phyloP scores from a whole-genome alignment of 1,140 invertebrate genomes.

The Zaprionus lachaisei region DNA sequence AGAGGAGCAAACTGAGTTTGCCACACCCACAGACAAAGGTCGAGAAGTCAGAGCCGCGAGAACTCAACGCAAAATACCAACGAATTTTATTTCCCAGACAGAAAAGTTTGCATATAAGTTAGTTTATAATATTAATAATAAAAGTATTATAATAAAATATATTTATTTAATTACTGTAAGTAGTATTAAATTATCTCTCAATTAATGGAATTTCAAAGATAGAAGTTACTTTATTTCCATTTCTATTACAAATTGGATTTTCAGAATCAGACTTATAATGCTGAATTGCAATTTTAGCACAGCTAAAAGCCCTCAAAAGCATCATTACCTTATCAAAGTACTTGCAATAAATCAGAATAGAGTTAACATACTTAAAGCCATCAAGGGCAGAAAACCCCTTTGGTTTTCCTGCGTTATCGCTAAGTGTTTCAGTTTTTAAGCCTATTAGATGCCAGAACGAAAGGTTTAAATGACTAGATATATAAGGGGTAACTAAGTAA shows the following conservation, averaged over 20 bases:
- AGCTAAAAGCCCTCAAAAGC: not conserved
- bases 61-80: not conserved
- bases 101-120: no score
- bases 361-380: not conserved
- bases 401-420: constrained; percentile 25
- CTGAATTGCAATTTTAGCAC: not conserved
- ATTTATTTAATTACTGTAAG: no score
- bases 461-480: constrained; percentile 15
- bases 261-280: not conserved
- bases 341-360: not conserved
- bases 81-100: no score
- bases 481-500: not conserved
- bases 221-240: no score
- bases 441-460: constrained; percentile 50
- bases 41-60: not conserved
- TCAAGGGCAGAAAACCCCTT: not conserved
- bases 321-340: not conserved
- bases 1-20: not conserved
- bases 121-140: no score
- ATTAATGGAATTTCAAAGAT: no score
- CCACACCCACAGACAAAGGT: not conserved
- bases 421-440: constrained; percentile 68
- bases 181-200: no score
- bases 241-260: constrained; percentile 32
- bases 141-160: no score